Conservation (phyloP, 2,113 vertebrate genomes). For the Cranoglanis bouderius region DNA sequence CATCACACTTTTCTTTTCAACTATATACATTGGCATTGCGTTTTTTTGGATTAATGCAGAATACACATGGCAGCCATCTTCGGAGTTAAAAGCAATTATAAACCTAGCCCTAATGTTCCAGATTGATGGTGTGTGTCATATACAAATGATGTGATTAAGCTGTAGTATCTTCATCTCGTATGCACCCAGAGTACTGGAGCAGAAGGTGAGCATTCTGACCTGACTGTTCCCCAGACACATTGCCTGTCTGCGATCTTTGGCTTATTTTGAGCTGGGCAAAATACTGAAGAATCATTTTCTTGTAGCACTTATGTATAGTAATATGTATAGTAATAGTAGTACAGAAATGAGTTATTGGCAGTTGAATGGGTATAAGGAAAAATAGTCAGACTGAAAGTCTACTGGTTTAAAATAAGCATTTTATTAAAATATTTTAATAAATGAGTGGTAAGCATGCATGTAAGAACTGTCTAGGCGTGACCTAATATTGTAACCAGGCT, state of each 20-base stretch:
- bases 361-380: background rate
- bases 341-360: background rate
- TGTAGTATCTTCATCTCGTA: conserved; percentile 42
- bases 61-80: background rate
- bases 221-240: conserved; percentile 18
- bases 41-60: background rate
- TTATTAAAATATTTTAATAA: background rate
- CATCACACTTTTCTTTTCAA: conserved; percentile 1
- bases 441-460: background rate
- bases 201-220: conserved; percentile 15
- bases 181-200: conserved; percentile 20
- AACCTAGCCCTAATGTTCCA: background rate
- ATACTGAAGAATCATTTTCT: background rate
- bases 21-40: background rate
- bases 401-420: background rate
- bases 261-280: background rate
- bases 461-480: background rate
- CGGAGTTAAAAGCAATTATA: background rate
- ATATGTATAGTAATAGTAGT: background rate
- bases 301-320: background rate
- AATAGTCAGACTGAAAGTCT: background rate
- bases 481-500: background rate
- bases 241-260: background rate
- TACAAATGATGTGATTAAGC: conserved; percentile 43
- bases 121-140: conserved; percentile 38